Percentiles rank a stretch among this genome's conserved stretches.
phyloP scores from a whole-genome alignment of 2,797 vertebrate genomes.

The Gallinago nigripennis region DNA sequence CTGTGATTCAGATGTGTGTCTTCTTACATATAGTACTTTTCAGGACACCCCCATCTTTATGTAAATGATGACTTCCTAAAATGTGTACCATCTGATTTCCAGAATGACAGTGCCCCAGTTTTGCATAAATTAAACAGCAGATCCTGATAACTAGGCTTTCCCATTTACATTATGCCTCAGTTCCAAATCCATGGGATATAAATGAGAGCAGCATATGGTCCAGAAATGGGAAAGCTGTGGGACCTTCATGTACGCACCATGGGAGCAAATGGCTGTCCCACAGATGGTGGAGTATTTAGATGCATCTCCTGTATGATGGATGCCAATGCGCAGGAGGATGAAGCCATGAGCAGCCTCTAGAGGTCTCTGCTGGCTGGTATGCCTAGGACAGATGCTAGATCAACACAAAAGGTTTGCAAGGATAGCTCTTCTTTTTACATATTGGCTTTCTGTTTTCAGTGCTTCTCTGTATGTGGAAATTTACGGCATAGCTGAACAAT shows the following conservation, averaged over 20 bases:
- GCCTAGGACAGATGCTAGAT: constrained; percentile 2
- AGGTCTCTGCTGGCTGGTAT: constrained; percentile 26
- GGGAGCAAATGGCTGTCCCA: constrained; percentile 64
- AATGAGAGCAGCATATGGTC: constrained; percentile 65
- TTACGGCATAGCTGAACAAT: neutral
- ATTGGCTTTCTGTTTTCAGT: neutral
- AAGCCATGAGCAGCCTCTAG: constrained; percentile 30
- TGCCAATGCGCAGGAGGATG: constrained; percentile 3
- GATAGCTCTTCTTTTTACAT: neutral
- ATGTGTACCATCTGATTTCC: constrained; percentile 7
- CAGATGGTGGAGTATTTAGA: constrained; percentile 45
- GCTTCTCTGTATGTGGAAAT: neutral
- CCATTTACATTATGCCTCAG: constrained; percentile 43
- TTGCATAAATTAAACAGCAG: constrained; percentile 50
- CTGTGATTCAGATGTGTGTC: neutral
- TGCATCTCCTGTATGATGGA: constrained; percentile 1
- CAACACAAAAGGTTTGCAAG: constrained; percentile 3
- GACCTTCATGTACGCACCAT: constrained; percentile 54
- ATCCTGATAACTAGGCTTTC: constrained; percentile 11
- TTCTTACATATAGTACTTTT: neutral
- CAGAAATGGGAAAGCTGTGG: constrained; percentile 57
- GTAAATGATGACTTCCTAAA: constrained; percentile 10
- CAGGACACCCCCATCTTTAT: neutral
- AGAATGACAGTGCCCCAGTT: constrained; percentile 12
- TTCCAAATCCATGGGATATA: constrained; percentile 59